Evolutionary conservation across 1,140 invertebrate species (phyloP).

Genomic region (Caenorhabditis tropicalis): DNA sequence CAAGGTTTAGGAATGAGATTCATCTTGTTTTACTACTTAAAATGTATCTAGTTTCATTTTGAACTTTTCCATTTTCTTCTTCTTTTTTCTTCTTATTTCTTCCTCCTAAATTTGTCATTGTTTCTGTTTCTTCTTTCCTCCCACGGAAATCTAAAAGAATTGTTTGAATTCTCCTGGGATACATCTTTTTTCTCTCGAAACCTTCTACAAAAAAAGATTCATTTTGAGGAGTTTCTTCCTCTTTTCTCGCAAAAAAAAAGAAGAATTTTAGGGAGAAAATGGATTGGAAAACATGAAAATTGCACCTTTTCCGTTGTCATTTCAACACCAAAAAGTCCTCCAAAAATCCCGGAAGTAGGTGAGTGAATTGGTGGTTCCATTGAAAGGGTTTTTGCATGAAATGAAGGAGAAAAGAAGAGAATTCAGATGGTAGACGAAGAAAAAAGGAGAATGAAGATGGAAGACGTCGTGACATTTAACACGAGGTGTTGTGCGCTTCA

Average conservation of each 20-base stretch:
- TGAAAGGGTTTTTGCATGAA: not conserved
- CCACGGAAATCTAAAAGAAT: slow-evolving; percentile 7
- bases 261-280: not conserved
- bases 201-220: not conserved
- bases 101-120: slow-evolving; percentile 14
- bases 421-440: not conserved
- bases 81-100: no score
- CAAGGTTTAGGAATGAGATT: not conserved
- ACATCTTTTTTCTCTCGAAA: not conserved
- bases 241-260: not conserved
- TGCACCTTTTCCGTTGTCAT: not conserved
- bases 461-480: slow-evolving; percentile 34
- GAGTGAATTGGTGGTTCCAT: not conserved
- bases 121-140: not conserved
- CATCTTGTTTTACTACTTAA: not conserved
- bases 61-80: not conserved
- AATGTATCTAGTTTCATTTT: slow-evolving; percentile 25
- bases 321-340: not conserved
- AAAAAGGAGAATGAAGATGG: not conserved
- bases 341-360: slow-evolving; percentile 3
- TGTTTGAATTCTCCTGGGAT: not conserved
- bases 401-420: not conserved
- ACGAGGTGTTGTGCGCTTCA: slow-evolving; percentile 6
- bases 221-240: not conserved
- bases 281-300: not conserved